These are phyloP conservation scores for Taphrorychus bicolor DNA, from an alignment of 2,888 invertebrate genomes.

Conservation along the genomic window DNA sequence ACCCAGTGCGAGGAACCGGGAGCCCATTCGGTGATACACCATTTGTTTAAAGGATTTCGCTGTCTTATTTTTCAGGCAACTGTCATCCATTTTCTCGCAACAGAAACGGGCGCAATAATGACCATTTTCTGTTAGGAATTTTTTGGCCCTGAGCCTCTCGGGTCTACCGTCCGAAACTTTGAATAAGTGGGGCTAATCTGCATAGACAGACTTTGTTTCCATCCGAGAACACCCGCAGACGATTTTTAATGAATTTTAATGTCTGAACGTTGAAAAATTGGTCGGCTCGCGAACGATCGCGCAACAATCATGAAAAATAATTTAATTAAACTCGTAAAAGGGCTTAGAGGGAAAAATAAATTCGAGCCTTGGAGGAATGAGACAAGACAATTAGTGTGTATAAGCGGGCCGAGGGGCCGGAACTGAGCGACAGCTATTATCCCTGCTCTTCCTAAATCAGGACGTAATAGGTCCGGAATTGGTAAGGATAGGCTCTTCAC, in stretches of 20 bases:
- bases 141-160: neutral
- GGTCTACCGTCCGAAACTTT: neutral
- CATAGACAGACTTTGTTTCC: neutral
- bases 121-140: neutral
- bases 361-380: constrained; percentile 23
- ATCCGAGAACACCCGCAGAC: neutral
- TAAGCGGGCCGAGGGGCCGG: constrained; percentile 17
- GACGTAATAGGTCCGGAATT: constrained; percentile 34
- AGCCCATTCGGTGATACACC: neutral
- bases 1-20: neutral
- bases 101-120: neutral
- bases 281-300: neutral
- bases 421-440: constrained; percentile 36
- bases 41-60: constrained; percentile 4
- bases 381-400: constrained; percentile 36
- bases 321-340: constrained; percentile 26
- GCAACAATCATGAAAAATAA: constrained; percentile 1
- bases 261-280: neutral
- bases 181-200: neutral
- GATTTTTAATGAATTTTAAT: neutral
- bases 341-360: constrained; percentile 27
- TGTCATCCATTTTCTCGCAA: constrained; percentile 3
- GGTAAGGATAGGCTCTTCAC: constrained; percentile 30
- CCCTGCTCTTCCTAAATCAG: constrained; percentile 36
- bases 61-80: constrained; percentile 1